Evolutionary conservation across 2,113 vertebrate genomes (phyloP).

Genomic region (Lophius piscatorius): DNA sequence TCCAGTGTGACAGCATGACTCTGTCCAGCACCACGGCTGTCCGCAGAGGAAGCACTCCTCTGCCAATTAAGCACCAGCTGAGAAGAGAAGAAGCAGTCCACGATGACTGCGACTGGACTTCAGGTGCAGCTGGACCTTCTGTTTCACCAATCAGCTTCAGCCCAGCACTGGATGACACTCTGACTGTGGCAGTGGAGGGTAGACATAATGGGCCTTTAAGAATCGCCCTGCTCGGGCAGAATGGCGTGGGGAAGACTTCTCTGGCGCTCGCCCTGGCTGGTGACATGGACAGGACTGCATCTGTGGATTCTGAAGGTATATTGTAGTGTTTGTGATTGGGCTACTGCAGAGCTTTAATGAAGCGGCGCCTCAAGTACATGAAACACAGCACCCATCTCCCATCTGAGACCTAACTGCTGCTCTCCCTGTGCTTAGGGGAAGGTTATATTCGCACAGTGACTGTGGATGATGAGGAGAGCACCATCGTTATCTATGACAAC

Average conservation of each 20-base stretch:
- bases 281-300: slow-evolving; percentile 71
- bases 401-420: slow-evolving; percentile 45
- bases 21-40: slow-evolving; percentile 75
- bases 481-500: slow-evolving; percentile 89
- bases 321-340: slow-evolving; percentile 7
- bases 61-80: slow-evolving; percentile 89
- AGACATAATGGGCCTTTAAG: slow-evolving; percentile 67
- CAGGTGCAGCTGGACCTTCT: slow-evolving; percentile 66
- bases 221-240: slow-evolving; percentile 86
- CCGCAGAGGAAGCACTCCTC: slow-evolving; percentile 88
- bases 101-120: slow-evolving; percentile 86
- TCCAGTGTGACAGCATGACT: slow-evolving; percentile 75
- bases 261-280: slow-evolving; percentile 84
- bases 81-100: slow-evolving; percentile 83
- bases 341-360: background rate
- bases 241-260: slow-evolving; percentile 88
- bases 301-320: slow-evolving; percentile 77
- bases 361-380: slow-evolving; percentile 33
- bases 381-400: slow-evolving; percentile 17
- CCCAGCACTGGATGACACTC: slow-evolving; percentile 75
- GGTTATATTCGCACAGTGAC: slow-evolving; percentile 83
- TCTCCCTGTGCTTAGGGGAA: slow-evolving; percentile 80
- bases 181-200: slow-evolving; percentile 60
- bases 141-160: slow-evolving; percentile 75
- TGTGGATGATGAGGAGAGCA: slow-evolving; percentile 88